These are phyloP conservation scores for Anas flavirostris DNA, from an alignment of 2,797 vertebrate genomes.

Conservation along the genomic window DNA sequence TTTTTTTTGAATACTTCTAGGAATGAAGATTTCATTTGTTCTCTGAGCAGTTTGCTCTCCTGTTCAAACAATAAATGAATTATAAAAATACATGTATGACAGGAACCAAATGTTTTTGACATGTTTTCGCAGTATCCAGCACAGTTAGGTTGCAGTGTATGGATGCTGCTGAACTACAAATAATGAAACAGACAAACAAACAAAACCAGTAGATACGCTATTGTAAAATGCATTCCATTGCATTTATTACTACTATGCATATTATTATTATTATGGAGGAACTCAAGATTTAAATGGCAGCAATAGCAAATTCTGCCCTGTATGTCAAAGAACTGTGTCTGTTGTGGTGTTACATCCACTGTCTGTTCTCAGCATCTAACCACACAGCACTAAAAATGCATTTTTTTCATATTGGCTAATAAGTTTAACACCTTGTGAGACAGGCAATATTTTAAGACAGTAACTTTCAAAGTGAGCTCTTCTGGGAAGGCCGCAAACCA, in stretches of 20 bases:
- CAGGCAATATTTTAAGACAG: neutral
- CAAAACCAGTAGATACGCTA: neutral
- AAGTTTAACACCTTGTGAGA: neutral
- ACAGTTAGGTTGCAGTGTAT: neutral
- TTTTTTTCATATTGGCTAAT: neutral
- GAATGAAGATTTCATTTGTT: neutral
- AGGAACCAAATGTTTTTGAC: neutral
- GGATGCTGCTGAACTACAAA: neutral
- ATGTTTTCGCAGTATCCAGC: neutral
- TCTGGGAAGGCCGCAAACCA: neutral
- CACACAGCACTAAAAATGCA: neutral
- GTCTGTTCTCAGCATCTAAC: neutral
- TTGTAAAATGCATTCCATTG: neutral
- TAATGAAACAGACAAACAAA: neutral
- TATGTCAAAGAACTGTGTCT: neutral
- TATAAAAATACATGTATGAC: neutral
- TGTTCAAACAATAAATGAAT: neutral
- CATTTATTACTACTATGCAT: neutral
- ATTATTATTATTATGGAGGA: neutral
- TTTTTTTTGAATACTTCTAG: neutral
- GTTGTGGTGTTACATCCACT: neutral
- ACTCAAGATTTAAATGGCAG: neutral
- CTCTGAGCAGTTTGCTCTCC: neutral
- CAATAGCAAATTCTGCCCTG: neutral
- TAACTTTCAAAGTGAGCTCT: neutral